These are phyloP conservation scores for Tenebrosternarchus preto DNA, from an alignment of 2,113 vertebrate genomes.

Conservation along the genomic window DNA sequence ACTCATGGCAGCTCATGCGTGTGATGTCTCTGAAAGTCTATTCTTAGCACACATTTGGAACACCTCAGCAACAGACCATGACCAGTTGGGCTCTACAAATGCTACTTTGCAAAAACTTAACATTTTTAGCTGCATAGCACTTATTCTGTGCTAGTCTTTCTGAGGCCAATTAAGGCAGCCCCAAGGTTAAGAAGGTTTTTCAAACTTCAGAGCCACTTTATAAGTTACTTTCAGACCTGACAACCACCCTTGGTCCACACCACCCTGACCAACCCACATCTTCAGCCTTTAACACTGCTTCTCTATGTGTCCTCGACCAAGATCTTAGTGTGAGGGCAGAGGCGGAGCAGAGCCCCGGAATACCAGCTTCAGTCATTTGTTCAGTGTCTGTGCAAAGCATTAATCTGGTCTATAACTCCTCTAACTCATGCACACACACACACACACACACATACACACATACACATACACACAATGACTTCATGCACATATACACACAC, in stretches of 20 bases:
- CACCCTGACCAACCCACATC: too few relatives aligned
- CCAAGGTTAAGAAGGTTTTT: neutral
- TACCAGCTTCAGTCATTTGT: constrained; percentile 1
- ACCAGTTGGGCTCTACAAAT: neutral
- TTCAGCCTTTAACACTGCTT: neutral
- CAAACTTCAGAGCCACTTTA: neutral
- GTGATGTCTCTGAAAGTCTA: neutral
- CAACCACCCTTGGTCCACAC: neutral
- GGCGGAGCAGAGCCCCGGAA: neutral
- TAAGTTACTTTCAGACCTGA: neutral
- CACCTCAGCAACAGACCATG: neutral
- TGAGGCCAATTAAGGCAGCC: neutral
- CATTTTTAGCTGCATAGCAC: neutral
- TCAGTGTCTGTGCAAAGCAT: neutral
- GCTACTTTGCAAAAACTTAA: neutral
- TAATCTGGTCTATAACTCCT: neutral
- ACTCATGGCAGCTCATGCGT: neutral
- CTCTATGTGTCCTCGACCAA: neutral
- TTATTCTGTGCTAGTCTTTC: neutral
- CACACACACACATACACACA: constrained; percentile 20
- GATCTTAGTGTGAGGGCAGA: constrained; percentile 18
- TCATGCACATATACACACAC: neutral
- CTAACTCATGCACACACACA: neutral
- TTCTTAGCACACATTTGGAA: neutral
- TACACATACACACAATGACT: constrained; percentile 17